Evolutionary conservation across 1,140 invertebrate species (phyloP).

Genomic region (Drosophila kanapiae): DNA sequence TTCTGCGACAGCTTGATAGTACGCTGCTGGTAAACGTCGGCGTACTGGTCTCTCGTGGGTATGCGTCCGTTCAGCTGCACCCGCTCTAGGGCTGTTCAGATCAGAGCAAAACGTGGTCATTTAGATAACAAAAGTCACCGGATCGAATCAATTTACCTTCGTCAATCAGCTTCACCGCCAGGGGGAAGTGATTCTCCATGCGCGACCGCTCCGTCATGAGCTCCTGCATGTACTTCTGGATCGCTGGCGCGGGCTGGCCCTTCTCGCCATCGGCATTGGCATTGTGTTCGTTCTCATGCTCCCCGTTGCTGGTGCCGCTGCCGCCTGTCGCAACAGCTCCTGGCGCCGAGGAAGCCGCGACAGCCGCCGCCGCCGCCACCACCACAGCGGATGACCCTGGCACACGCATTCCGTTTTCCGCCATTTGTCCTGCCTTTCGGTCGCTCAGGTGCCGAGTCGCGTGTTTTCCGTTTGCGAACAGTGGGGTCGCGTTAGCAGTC

Average conservation of each 20-base stretch:
- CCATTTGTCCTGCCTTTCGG: conserved; percentile 75
- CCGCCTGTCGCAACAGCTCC: conserved; percentile 44
- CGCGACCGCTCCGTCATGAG: conserved; percentile 75
- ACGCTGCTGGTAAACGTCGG: conserved; percentile 95
- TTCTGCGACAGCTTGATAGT: conserved; percentile 93
- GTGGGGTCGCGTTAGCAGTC: conserved; percentile 51
- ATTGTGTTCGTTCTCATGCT: conserved; percentile 74
- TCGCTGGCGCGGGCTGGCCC: conserved; percentile 67
- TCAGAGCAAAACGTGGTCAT: conserved; percentile 1
- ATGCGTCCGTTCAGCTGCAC: conserved; percentile 87
- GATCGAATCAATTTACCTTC: conserved; percentile 74
- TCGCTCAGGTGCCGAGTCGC: conserved; percentile 30
- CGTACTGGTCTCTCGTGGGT: conserved; percentile 89
- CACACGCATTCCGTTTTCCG: conserved; percentile 83
- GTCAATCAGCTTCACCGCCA: conserved; percentile 82
- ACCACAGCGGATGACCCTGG: conserved; percentile 67
- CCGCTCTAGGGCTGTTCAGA: conserved; percentile 87
- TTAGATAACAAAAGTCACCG: background rate
- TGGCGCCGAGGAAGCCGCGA: conserved; percentile 26
- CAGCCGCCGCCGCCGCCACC: conserved; percentile 39
- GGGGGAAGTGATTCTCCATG: conserved; percentile 82
- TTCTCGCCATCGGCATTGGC: conserved; percentile 66
- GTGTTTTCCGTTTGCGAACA: conserved; percentile 34
- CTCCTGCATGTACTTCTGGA: conserved; percentile 83
- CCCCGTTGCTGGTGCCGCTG: conserved; percentile 69